Base-by-base conservation (phyloP, 2,113 vertebrate species). In the Nanorana parkeri region DNA sequence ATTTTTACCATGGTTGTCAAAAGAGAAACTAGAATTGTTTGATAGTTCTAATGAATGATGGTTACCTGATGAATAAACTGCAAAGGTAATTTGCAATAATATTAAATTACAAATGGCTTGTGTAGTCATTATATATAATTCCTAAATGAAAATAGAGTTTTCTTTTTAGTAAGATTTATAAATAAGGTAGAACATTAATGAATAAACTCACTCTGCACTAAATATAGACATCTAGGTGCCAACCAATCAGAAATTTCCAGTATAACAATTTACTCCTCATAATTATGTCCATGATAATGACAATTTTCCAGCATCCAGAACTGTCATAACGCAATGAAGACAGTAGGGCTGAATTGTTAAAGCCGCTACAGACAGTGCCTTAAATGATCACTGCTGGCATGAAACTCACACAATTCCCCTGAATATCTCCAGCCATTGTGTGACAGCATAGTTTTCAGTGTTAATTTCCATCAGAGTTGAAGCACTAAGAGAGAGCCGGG, bases 341-440 rank as follows among this genome's bases (percentile, higher is more conserved):
- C 79, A 52, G 65, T 65, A 23, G 7, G 68, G 63, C 28, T 19
- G 41, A 73, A 51, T 28, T 55, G 20, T 17, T 55, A 41, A 5
- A 52, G 23, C 52, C 5, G 56, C 32, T 71, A 63, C 24, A 71
- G 55, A 52, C 13, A 61, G 67, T 54, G 64, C 56, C 76, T 56
- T 78, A 55, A 67, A 67, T 78, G 63, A 56, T 78, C 78, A 63
- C 1, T 36, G 17, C 47, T 52, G 36, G 24, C 78, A 71, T 32
- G 36, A 52, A 80, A 63, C 52, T 71, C 32, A 17, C 13, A 66
- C 26, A 36, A 75, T 65, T 81, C 60, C 51, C 51, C 47, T 54
- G 23, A 55, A 81, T 32, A 17, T 73, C 58, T 52, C 55, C 68
- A 54, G 36, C 28, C 56, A 17, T 54, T 23, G 64, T 20, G 36